phyloP scores from a whole-genome alignment of 37 sponge, comb jelly and placozoan genomes.

The Aphrocallistes beatrix region DNA sequence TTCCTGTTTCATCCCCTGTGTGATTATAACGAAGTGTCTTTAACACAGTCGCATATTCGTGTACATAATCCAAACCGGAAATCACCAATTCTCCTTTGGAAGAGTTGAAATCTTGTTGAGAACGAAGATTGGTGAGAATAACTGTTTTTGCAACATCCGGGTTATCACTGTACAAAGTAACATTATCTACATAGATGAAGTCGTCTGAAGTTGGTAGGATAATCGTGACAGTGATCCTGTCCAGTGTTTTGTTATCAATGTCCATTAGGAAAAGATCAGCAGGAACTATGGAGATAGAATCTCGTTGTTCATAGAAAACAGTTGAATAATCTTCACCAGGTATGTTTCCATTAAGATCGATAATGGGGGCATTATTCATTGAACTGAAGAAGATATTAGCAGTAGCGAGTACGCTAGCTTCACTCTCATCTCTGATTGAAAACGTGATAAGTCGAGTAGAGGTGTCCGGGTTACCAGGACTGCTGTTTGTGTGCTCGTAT shows the following conservation, averaged over 20 bases:
- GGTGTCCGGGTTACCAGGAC: slow-evolving; percentile 48
- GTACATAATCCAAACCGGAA: slow-evolving; percentile 54
- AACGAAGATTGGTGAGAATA: neutral
- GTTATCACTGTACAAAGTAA: slow-evolving; percentile 28
- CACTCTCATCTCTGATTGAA: slow-evolving; percentile 52
- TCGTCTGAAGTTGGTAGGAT: slow-evolving; percentile 21
- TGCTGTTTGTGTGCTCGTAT: slow-evolving; percentile 47
- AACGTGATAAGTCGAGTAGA: slow-evolving; percentile 37
- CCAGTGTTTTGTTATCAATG: slow-evolving; percentile 62
- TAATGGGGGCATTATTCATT: slow-evolving; percentile 55
- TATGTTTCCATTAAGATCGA: slow-evolving; percentile 58
- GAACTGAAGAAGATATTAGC: slow-evolving; percentile 44
- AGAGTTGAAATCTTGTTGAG: slow-evolving; percentile 42
- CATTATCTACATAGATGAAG: slow-evolving; percentile 36
- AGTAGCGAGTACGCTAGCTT: slow-evolving; percentile 46
- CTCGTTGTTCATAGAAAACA: slow-evolving; percentile 51
- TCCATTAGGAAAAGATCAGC: slow-evolving; percentile 34
- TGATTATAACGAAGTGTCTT: slow-evolving; percentile 64
- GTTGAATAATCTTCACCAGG: slow-evolving; percentile 36
- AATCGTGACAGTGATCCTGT: slow-evolving; percentile 39
- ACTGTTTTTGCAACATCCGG: neutral
- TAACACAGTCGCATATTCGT: slow-evolving; percentile 54
- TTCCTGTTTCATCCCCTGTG: slow-evolving; percentile 50
- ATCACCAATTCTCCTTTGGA: slow-evolving; percentile 43
- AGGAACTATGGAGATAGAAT: slow-evolving; percentile 34